Evolutionary conservation across 2,888 invertebrate species (phyloP).

Genomic region (Masnerella sp.): DNA sequence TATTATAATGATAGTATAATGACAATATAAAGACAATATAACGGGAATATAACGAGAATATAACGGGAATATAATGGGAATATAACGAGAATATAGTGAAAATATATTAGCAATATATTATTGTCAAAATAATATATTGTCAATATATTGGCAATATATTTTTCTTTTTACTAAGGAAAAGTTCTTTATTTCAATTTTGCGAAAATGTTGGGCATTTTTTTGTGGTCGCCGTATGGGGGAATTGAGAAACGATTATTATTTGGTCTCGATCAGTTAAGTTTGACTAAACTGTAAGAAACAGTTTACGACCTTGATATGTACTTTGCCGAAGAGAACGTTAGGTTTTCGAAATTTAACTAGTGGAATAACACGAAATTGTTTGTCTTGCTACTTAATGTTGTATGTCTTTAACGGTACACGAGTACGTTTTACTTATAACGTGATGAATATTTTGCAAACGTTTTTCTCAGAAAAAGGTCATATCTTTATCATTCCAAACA

Average conservation of each 20-base stretch:
- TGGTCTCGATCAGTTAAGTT: slow-evolving; percentile 6
- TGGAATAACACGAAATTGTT: slow-evolving; percentile 13
- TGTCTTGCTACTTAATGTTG: slow-evolving; percentile 24
- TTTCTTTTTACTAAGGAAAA: no score
- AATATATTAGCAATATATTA: no score
- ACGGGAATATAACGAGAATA: no score
- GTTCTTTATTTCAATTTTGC: not conserved
- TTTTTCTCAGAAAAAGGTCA: not conserved
- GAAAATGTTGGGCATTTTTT: no score
- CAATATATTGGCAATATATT: no score
- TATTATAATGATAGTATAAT: no score
- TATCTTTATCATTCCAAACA: no score
- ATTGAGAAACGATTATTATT: slow-evolving; percentile 2
- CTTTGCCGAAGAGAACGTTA: slow-evolving; percentile 14
- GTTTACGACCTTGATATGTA: slow-evolving; percentile 22
- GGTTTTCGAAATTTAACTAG: slow-evolving; percentile 19
- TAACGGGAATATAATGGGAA: no score
- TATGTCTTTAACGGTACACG: slow-evolving; percentile 29
- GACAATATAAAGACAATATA: no score
- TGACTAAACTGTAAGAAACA: not conserved
- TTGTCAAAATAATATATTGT: no score
- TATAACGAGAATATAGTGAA: no score
- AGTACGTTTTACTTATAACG: slow-evolving; percentile 6
- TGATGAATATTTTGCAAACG: not conserved
- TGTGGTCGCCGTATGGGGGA: no score